Evolutionary conservation across 2,113 vertebrate genomes (phyloP), one percentile per base, ranked within the genome.

Genomic region (Notothenia coriiceps): DNA sequence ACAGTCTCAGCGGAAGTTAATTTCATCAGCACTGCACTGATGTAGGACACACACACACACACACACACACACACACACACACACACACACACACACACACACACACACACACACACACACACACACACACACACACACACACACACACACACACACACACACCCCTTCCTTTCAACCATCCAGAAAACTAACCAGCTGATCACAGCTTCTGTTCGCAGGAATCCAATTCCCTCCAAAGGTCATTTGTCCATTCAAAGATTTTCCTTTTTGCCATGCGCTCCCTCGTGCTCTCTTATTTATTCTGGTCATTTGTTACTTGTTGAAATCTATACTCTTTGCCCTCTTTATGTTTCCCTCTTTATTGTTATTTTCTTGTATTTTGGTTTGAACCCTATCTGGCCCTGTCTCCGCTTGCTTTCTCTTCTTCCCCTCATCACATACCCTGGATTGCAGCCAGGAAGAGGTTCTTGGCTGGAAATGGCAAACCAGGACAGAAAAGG

Each of bases 191-290:
- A 85, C 62, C 83, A 68, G 72, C 72, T 80, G 85, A 87, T 85
- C 63, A 83, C 68, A 84, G 77, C 70, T 64, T 77, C 75, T 72
- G 70, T 73, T 79, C 86, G 78, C 74, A 89, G 65, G 62, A 90
- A 86, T 83, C 82, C 79, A 86, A 84, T 89, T 89, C 80, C 59
- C 79, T 79, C 62, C 71, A 77, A 84, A 80, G 59, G 81, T 85
- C 63, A 85, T 84, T 88, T 78, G 70, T 88, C 82, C 70, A 67
- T 80, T 83, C 63, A 69, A 59, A 82, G 47, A 74, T 63, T 75
- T 69, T 76, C 50, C 71, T 74, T 84, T 51, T 64, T 74, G 29
- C 40, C 55, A 15, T 55, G 49, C 55, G 43, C 64, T 66, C 75
- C 57, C 29, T 69, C 52, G 50, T 66, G n/a, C 62, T 63, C 40